Evolutionary conservation across 2,113 vertebrate genomes (phyloP).

Genomic region (Heloderma charlesbogerti): DNA sequence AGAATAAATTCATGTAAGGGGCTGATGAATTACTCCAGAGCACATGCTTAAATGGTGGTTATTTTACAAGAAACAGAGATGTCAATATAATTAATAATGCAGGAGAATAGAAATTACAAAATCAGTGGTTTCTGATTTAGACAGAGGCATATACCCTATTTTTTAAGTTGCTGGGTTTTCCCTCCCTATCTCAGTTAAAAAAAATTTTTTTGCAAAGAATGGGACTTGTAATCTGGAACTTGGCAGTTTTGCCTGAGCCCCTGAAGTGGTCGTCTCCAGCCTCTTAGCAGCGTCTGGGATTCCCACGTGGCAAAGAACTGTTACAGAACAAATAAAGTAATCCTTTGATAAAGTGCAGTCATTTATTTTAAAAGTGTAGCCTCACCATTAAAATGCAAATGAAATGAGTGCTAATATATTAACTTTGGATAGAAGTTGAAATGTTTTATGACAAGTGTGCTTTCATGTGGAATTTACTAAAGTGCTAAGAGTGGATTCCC

Average conservation of each 20-base stretch:
- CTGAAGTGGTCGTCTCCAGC: slow-evolving; percentile 19
- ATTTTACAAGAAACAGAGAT: slow-evolving; percentile 18
- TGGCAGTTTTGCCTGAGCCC: slow-evolving; percentile 14
- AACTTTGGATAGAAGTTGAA: slow-evolving; percentile 64
- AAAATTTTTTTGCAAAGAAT: not conserved
- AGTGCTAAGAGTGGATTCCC: slow-evolving; percentile 59
- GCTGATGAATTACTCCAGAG: slow-evolving; percentile 27
- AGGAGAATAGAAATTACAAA: not conserved
- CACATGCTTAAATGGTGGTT: not conserved
- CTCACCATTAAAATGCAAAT: slow-evolving; percentile 79
- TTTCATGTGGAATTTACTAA: slow-evolving; percentile 74
- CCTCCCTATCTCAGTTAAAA: not conserved
- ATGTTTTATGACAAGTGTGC: slow-evolving; percentile 70
- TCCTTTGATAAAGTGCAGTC: slow-evolving; percentile 73
- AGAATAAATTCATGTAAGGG: slow-evolving; percentile 21
- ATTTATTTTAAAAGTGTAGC: slow-evolving; percentile 74
- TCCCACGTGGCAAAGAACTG: slow-evolving; percentile 41
- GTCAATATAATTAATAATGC: rapidly evolving
- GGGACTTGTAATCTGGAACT: slow-evolving; percentile 35
- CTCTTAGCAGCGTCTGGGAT: rapidly evolving
- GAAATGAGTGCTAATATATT: slow-evolving; percentile 74
- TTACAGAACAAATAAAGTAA: slow-evolving; percentile 68
- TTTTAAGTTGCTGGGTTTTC: rapidly evolving
- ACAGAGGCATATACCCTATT: slow-evolving; percentile 7
- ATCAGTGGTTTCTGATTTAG: slow-evolving; percentile 21